Percentiles rank a stretch among this genome's conserved stretches.
phyloP scores from a whole-genome alignment of 2,797 vertebrate species.

The Harpagifer antarcticus region DNA sequence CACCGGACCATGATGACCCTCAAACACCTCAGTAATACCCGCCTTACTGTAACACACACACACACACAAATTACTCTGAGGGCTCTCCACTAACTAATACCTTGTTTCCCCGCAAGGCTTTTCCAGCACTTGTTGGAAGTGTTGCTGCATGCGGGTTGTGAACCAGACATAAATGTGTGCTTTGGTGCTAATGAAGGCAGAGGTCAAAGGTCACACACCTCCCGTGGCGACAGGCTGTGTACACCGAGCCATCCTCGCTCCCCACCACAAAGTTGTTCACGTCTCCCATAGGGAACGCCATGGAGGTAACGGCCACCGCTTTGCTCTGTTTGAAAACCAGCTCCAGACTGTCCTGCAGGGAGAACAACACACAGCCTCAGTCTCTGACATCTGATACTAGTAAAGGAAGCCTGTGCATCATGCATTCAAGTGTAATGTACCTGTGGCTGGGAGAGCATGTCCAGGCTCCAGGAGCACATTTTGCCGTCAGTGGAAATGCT shows the following conservation, averaged over 20 bases:
- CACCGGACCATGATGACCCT: constrained; percentile 98
- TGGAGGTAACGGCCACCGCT: constrained; percentile 97
- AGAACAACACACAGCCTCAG: constrained; percentile 19
- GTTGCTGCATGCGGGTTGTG: background rate
- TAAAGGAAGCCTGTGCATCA: background rate
- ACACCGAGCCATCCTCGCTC: constrained; percentile 98
- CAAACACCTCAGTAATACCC: constrained; percentile 99
- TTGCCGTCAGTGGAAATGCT: constrained; percentile 99
- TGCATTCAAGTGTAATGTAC: constrained; percentile 69
- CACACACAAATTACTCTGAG: background rate
- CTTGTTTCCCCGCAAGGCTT: background rate
- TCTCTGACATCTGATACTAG: background rate
- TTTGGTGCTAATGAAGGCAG: background rate
- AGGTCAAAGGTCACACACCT: constrained; percentile 82
- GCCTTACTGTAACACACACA: constrained; percentile 91
- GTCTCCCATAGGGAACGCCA: constrained; percentile 97
- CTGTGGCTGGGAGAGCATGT: constrained; percentile 99
- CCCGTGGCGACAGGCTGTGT: constrained; percentile 98
- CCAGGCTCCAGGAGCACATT: constrained; percentile 99
- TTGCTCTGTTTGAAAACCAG: constrained; percentile 98
- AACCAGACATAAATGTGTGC: background rate
- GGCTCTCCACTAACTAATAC: background rate
- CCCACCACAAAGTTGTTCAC: constrained; percentile 99
- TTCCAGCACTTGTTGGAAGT: background rate
- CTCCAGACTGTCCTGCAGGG: constrained; percentile 95